phyloP scores from a whole-genome alignment of 2,888 invertebrate species.

The Melangyna quadrimaculata region DNA sequence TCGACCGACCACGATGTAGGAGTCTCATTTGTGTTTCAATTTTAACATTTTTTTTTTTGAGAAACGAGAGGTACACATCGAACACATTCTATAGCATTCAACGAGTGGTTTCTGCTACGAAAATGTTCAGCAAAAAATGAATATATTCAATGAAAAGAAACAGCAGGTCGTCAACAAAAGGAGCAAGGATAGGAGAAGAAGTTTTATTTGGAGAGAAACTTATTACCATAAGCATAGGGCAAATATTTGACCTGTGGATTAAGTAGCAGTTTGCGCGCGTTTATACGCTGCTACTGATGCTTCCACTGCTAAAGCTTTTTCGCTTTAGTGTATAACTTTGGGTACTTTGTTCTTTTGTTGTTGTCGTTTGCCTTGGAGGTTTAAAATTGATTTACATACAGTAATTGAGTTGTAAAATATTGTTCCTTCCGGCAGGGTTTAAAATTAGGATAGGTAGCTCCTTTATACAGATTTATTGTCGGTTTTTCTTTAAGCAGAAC shows the following conservation, averaged over 20 bases:
- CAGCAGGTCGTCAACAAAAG: background rate
- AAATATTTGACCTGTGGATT: slow-evolving; percentile 66
- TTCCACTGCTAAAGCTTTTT: background rate
- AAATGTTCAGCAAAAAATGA: slow-evolving; percentile 10
- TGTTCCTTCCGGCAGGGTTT: background rate
- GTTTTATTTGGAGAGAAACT: slow-evolving; percentile 54
- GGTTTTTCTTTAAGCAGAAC: background rate
- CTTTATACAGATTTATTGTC: background rate
- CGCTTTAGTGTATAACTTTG: background rate
- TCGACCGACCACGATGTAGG: too few species aligned
- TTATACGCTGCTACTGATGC: background rate
- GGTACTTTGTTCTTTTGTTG: background rate
- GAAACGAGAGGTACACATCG: background rate
- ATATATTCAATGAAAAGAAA: slow-evolving; percentile 24
- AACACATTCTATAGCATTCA: slow-evolving; percentile 6
- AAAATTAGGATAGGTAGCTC: background rate
- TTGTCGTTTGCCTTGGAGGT: background rate
- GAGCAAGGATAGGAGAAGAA: background rate
- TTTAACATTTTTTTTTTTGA: background rate
- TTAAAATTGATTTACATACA: slow-evolving; percentile 31
- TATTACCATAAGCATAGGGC: slow-evolving; percentile 58
- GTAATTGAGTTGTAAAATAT: slow-evolving; percentile 22
- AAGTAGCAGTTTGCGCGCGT: slow-evolving; percentile 50
- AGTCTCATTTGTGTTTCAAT: slow-evolving; percentile 1
- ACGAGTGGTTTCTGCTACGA: slow-evolving; percentile 15